These are phyloP conservation scores for Nothocercus julius DNA, from an alignment of 2,113 vertebrate genomes.

Conservation along the genomic window DNA sequence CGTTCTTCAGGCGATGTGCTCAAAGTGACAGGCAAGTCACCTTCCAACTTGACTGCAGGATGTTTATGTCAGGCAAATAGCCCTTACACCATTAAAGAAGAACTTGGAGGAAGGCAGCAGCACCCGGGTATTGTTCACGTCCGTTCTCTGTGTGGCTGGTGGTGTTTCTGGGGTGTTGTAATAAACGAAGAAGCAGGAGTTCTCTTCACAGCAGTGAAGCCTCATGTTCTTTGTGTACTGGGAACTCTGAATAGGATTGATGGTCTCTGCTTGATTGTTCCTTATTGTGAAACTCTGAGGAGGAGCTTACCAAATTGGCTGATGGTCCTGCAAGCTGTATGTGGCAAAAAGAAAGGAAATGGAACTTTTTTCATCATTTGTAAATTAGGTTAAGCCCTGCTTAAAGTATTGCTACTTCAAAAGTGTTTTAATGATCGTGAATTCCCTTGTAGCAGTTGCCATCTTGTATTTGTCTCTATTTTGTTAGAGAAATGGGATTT, in stretches of 20 bases:
- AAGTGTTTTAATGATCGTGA: no score
- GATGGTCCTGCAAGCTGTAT: no score
- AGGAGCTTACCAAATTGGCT: no score
- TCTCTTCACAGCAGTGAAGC: accelerated
- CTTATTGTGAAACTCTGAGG: no score
- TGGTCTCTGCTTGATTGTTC: neutral
- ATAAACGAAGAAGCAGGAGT: neutral
- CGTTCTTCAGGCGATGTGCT: neutral
- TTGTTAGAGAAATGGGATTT: no score
- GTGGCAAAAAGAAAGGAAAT: no score
- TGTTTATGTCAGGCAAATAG: neutral
- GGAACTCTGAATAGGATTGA: neutral
- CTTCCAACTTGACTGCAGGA: neutral
- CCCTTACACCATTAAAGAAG: neutral
- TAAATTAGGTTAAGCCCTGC: no score
- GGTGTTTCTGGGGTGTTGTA: accelerated
- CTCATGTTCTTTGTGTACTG: neutral
- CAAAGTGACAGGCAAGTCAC: neutral
- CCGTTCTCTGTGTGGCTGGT: accelerated
- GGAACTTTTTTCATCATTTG: no score
- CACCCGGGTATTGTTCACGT: accelerated
- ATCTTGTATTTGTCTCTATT: no score
- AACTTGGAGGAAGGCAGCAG: neutral
- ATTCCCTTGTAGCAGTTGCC: no score
- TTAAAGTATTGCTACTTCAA: no score